A percentile compares a stretch with the other conserved stretches of the same genome.
phyloP scores from a whole-genome alignment of 2,888 invertebrate genomes.

The Leistus spinibarbis region DNA sequence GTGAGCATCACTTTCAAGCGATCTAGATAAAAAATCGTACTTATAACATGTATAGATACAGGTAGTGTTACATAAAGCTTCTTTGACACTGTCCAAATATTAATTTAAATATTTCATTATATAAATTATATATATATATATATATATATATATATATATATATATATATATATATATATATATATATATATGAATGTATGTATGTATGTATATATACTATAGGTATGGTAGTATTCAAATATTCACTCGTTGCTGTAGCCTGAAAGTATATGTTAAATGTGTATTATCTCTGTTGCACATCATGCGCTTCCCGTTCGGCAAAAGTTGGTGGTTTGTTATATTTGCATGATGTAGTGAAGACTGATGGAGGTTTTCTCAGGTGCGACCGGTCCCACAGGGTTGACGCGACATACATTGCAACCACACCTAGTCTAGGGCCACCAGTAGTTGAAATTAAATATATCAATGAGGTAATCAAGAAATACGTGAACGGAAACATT shows the following conservation, averaged over 20 bases:
- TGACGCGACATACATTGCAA: background rate
- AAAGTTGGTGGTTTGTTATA: slow-evolving; percentile 13
- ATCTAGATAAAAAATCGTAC: slow-evolving; percentile 4
- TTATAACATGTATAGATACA: slow-evolving; percentile 3
- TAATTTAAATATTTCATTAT: background rate
- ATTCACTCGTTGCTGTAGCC: background rate
- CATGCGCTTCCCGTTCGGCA: background rate
- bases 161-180: slow-evolving; percentile 8
- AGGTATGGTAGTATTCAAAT: background rate
- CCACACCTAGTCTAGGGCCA: background rate
- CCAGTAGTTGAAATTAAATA: background rate
- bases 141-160: slow-evolving; percentile 12
- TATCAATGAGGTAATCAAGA: background rate
- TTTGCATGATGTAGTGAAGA: slow-evolving; percentile 33
- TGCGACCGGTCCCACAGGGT: slow-evolving; percentile 18
- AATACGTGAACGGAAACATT: too few species aligned
- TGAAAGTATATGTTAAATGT: background rate
- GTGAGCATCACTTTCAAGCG: slow-evolving; percentile 10
- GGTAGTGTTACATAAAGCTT: background rate
- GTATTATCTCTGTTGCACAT: background rate
- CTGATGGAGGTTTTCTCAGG: slow-evolving; percentile 37
- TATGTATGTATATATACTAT: background rate
- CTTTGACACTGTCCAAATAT: background rate
- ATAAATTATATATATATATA: slow-evolving; percentile 21
- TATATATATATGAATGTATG: background rate